Percentiles rank a stretch among this genome's conserved stretches.
These are phyloP conservation scores for Limnephilus auricula DNA, from an alignment of 2,888 invertebrate species.

Conservation along the genomic window DNA sequence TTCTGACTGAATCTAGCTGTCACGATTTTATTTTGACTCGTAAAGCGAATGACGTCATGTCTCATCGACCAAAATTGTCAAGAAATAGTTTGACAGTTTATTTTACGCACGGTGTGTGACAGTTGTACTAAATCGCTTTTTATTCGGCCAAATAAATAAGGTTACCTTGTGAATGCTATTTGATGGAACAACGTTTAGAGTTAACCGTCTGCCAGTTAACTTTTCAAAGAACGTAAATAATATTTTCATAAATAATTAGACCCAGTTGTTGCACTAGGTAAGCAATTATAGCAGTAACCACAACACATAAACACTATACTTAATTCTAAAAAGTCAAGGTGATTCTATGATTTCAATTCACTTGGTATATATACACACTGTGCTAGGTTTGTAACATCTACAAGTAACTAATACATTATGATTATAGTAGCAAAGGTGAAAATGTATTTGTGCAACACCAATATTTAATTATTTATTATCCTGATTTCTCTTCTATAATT, in stretches of 20 bases:
- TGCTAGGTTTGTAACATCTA: neutral
- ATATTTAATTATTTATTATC: neutral
- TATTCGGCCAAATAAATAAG: neutral
- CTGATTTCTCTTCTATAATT: neutral
- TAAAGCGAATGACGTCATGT: constrained; percentile 40
- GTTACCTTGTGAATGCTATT: neutral
- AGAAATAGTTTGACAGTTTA: constrained; percentile 48
- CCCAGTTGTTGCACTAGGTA: neutral
- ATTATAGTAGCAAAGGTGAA: neutral
- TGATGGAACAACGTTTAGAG: neutral
- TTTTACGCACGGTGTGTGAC: constrained; percentile 10
- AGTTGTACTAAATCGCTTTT: neutral
- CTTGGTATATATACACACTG: neutral
- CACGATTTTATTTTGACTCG: constrained; percentile 44
- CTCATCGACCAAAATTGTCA: constrained; percentile 35
- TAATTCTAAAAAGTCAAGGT: neutral
- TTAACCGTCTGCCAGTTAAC: neutral
- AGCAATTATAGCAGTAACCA: neutral
- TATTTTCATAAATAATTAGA: neutral
- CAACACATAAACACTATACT: neutral
- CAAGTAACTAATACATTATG: neutral
- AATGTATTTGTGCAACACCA: neutral
- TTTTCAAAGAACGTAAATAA: neutral
- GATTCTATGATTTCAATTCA: neutral
- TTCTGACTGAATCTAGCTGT: constrained; percentile 29